phyloP scores from a whole-genome alignment of 1,140 invertebrate species.

The Agraylea sexmaculata region DNA sequence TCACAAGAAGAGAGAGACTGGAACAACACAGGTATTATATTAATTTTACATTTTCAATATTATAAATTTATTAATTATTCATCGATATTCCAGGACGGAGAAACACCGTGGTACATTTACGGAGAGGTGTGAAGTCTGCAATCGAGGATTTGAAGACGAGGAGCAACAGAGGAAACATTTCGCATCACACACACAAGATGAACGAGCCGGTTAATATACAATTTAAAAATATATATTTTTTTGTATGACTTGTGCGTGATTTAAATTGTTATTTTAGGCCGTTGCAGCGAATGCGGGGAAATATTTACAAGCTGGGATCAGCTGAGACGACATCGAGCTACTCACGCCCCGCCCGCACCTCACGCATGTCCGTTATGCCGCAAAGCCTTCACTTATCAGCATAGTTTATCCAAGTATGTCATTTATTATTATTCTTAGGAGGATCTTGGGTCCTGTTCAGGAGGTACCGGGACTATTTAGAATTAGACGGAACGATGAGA shows the following conservation, averaged over 20 bases:
- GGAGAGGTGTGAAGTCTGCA: constrained; percentile 34
- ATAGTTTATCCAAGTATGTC: constrained; percentile 15
- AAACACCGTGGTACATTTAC: constrained; percentile 34
- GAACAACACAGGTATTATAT: constrained; percentile 38
- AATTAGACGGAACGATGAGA: too few relatives aligned
- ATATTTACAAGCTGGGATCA: constrained; percentile 29
- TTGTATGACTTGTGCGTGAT: not conserved
- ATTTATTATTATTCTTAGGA: not conserved
- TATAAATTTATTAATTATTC: constrained; percentile 2
- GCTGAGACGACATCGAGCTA: constrained; percentile 28
- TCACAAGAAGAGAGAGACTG: constrained; percentile 32
- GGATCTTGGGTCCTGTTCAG: too few relatives aligned
- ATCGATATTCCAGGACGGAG: constrained; percentile 29
- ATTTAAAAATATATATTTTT: not conserved
- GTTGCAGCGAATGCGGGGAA: constrained; percentile 29
- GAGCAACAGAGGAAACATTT: constrained; percentile 31
- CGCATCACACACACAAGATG: constrained; percentile 31
- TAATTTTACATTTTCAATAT: too few relatives aligned
- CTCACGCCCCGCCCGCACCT: constrained; percentile 20
- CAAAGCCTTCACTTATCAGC: constrained; percentile 23
- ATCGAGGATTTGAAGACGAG: constrained; percentile 37
- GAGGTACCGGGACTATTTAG: too few relatives aligned
- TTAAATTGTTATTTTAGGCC: constrained; percentile 22
- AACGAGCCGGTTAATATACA: constrained; percentile 27
- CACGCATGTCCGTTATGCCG: constrained; percentile 35